These are phyloP conservation scores for Eustalomyia histrio DNA, from an alignment of 2,888 invertebrate genomes.

Conservation along the genomic window DNA sequence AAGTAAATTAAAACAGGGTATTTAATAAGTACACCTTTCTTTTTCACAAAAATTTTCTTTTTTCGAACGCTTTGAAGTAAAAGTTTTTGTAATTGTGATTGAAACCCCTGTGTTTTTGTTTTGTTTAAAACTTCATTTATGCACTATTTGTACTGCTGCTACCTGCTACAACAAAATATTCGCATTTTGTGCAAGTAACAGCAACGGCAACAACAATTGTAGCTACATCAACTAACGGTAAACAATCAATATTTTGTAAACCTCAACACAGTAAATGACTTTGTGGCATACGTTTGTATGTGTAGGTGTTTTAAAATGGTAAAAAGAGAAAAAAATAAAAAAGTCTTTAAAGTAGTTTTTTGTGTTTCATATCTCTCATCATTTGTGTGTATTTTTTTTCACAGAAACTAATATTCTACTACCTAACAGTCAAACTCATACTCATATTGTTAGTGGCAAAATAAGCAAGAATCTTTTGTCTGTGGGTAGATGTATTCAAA, in stretches of 20 bases:
- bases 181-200: conserved; percentile 17
- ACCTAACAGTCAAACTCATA: neutral
- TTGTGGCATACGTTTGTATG: conserved; percentile 49
- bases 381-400: neutral
- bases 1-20: too few relatives aligned
- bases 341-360: neutral
- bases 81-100: too few relatives aligned
- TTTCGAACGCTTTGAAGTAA: too few relatives aligned
- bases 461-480: neutral
- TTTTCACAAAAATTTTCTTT: too few relatives aligned
- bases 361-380: neutral
- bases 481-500: neutral
- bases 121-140: conserved; percentile 8
- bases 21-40: too few relatives aligned
- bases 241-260: conserved; percentile 61
- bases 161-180: conserved; percentile 36
- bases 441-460: neutral
- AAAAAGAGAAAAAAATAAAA: neutral
- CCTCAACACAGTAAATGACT: conserved; percentile 51
- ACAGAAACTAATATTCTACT: neutral
- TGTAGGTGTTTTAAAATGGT: neutral
- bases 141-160: neutral
- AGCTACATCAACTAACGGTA: conserved; percentile 38
- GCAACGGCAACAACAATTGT: conserved; percentile 21
- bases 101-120: neutral